Evolutionary conservation across 2,888 invertebrate species (phyloP).

Genomic region (Drosophila percnosoma): DNA sequence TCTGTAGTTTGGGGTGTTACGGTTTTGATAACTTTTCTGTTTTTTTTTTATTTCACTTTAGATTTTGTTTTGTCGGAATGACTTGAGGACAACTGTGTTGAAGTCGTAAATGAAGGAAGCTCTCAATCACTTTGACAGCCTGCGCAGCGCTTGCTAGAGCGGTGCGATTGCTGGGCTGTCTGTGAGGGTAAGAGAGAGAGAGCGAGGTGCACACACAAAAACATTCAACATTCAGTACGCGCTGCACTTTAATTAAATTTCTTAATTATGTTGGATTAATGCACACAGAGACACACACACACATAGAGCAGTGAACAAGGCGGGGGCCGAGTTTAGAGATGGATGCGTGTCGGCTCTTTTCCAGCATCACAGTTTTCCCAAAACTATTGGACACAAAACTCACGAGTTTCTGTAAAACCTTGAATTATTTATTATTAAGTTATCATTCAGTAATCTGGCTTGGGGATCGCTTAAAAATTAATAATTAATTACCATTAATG

Average conservation of each 20-base stretch:
- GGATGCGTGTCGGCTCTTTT: neutral
- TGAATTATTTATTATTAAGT: neutral
- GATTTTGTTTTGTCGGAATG: neutral
- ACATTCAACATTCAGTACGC: constrained; percentile 70
- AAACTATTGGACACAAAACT: neutral
- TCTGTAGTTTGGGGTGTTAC: neutral
- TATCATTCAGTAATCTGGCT: neutral
- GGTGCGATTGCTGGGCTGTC: neutral
- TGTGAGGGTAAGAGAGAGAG: neutral
- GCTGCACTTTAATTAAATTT: constrained; percentile 79
- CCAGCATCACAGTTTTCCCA: neutral
- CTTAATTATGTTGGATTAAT: constrained; percentile 79
- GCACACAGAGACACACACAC: constrained; percentile 35
- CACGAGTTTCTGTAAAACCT: neutral
- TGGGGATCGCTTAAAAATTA: neutral
- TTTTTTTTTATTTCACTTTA: neutral
- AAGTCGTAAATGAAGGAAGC: neutral
- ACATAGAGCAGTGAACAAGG: constrained; percentile 4
- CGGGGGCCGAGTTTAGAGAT: neutral
- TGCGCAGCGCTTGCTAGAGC: constrained; percentile 1
- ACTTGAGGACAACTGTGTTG: constrained; percentile 2
- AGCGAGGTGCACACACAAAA: constrained; percentile 11
- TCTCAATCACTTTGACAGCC: constrained; percentile 7
- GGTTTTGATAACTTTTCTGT: neutral
- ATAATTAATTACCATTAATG: neutral